These are phyloP conservation scores for Prunella strophiata DNA, from an alignment of 2,797 vertebrate genomes.

Conservation along the genomic window DNA sequence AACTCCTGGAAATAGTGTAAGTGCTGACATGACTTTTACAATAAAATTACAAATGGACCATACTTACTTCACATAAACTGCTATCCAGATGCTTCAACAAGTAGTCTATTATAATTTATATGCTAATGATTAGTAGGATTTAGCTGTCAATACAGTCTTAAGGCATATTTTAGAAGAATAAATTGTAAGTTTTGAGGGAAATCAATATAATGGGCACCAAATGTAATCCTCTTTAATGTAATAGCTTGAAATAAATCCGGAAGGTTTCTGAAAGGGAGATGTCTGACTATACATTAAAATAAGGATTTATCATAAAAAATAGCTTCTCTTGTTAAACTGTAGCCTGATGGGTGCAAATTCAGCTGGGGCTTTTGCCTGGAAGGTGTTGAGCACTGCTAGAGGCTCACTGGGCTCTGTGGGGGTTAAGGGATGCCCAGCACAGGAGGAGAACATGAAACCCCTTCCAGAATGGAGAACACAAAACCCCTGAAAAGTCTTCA, in stretches of 20 bases:
- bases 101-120: background rate
- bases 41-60: background rate
- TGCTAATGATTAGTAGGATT: background rate
- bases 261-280: slow-evolving; percentile 19
- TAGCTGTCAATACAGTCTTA: background rate
- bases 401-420: background rate
- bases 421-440: background rate
- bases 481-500: background rate
- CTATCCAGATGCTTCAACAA: slow-evolving; percentile 10
- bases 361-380: background rate
- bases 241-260: slow-evolving; percentile 12
- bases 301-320: background rate
- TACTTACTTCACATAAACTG: background rate
- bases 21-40: background rate
- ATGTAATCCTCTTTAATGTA: slow-evolving; percentile 2
- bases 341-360: background rate
- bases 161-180: background rate
- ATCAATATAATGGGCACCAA: background rate
- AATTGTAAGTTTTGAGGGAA: background rate
- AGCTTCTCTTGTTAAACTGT: background rate
- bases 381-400: background rate
- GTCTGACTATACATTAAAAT: background rate
- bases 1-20: background rate
- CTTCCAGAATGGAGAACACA: background rate
- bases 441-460: background rate